Base-by-base conservation (phyloP, 2,113 vertebrate genomes). In the Cryptoleucopteryx plumbea region DNA sequence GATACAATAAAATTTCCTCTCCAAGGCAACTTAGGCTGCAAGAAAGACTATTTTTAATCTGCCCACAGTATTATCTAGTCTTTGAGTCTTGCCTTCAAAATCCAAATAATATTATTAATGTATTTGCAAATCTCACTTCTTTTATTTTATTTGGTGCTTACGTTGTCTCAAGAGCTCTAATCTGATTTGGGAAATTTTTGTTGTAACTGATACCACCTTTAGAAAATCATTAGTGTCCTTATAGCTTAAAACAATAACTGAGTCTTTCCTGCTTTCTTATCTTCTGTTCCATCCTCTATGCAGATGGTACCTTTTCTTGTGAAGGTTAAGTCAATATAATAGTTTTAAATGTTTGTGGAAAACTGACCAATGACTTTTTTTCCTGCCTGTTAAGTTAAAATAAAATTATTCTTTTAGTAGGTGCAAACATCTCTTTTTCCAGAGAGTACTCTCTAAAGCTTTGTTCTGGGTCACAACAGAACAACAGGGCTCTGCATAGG, bases 401-500 rank as follows among this genome's bases (percentile, higher is more conserved):
- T 47, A 43, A 71, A 72, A 36, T 29, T 15, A 10, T 32, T 87
- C 34, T 68, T 73, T 20, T 16, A 83, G 55, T 38, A 68, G 13
- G 82, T 48, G 10, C 0, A 56, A 80, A 71, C 50, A 14, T 26
- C 10, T 80, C 6, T 58, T 84, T 84, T 79, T 83, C 26, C 45
- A 48, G 87, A 71, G 48, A 74, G 16, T 1, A 2, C 16, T 36
- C 2, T 50, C 34, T 65, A 17, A 73, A 74, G 8, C 15, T 77
- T 86, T 8, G 0, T 38, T 70, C 38, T 50, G 47, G 42, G 31
- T 83, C 63, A 36, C 8, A 45, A n/a, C 36, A 65, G 56, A 43
- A 55, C 15, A 9, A 7, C n/a, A 53, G 68, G 18, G 12, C 12
- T 89, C 36, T 2, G 0, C 0, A 0, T 18, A 36, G 13, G 27